Evolutionary conservation across 2,888 invertebrate genomes (phyloP).

Genomic region (Athrips mouffetella): DNA sequence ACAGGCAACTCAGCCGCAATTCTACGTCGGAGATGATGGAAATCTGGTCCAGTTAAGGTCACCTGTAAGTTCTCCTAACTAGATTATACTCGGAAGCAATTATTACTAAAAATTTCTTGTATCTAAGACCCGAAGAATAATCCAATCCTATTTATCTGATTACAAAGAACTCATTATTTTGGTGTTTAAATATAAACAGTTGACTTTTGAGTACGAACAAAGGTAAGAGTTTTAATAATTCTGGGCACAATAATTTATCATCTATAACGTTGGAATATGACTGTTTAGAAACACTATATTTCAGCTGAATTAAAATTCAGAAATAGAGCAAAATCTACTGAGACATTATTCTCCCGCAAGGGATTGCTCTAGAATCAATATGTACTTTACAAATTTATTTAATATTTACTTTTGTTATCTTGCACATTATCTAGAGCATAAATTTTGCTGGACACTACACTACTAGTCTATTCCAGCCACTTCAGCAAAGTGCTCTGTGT

Average conservation of each 20-base stretch:
- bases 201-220: too few relatives aligned
- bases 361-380: not conserved
- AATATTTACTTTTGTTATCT: conserved; percentile 8
- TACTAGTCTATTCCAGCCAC: conserved; percentile 1
- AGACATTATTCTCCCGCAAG: not conserved
- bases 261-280: too few relatives aligned
- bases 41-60: conserved; percentile 78
- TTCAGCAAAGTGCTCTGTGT: not conserved
- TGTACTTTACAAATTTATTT: not conserved
- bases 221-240: too few relatives aligned
- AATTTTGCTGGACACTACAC: not conserved
- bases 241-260: too few relatives aligned
- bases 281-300: too few relatives aligned
- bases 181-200: too few relatives aligned
- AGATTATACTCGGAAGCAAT: not conserved
- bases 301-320: not conserved
- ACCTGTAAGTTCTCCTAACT: conserved; percentile 70
- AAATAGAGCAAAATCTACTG: not conserved
- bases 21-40: conserved; percentile 85
- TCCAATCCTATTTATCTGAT: too few relatives aligned
- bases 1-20: conserved; percentile 82
- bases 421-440: not conserved
- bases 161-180: too few relatives aligned
- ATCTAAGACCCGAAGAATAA: too few relatives aligned
- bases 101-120: not conserved